phyloP scores from a whole-genome alignment of 2,113 vertebrate species.

The Hemicordylus capensis region DNA sequence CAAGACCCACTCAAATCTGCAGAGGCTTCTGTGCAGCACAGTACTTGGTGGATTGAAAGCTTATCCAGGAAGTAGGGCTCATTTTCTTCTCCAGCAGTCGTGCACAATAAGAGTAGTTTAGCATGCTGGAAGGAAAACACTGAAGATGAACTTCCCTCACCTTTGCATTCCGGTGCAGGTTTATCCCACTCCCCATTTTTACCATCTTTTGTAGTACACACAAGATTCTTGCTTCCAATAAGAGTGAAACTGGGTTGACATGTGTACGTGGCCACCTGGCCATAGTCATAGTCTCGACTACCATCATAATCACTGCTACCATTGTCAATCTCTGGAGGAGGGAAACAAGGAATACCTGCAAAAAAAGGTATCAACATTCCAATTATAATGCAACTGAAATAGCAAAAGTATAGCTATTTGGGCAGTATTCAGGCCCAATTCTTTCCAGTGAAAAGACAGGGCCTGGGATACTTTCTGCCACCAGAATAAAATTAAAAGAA shows the following conservation, averaged over 20 bases:
- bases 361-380: neutral
- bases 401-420: neutral
- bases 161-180: conserved; percentile 52
- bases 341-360: conserved; percentile 62
- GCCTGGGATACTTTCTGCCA: too few relatives aligned
- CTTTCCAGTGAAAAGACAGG: neutral
- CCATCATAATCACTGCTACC: conserved; percentile 44
- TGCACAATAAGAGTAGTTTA: neutral
- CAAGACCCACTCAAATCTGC: neutral
- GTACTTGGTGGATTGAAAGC: neutral
- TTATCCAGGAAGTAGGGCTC: neutral
- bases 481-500: neutral
- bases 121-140: neutral
- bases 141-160: neutral
- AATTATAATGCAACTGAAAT: neutral
- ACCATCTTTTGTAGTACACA: conserved; percentile 44
- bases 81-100: neutral
- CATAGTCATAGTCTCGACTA: conserved; percentile 48
- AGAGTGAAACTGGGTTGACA: conserved; percentile 35
- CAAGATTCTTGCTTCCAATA: conserved; percentile 54
- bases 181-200: conserved; percentile 52
- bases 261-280: conserved; percentile 50
- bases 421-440: neutral
- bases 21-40: neutral
- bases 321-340: conserved; percentile 55